phyloP scores from a whole-genome alignment of 2,113 vertebrate species.

The Pseudolaguvia tuberculata region DNA sequence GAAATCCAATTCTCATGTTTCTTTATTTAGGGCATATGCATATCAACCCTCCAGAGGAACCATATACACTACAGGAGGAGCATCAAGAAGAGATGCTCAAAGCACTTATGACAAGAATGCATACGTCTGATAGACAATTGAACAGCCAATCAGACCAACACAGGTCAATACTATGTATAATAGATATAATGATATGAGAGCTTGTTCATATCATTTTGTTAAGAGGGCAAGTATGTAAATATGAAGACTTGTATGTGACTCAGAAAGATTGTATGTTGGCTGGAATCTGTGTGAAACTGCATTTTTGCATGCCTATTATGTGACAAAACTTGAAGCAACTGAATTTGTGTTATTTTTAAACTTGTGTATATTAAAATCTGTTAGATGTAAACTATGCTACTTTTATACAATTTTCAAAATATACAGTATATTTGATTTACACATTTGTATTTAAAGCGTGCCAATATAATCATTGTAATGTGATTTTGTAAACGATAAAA shows the following conservation, averaged over 20 bases:
- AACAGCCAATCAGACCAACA: background rate
- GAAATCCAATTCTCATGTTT: constrained; percentile 10
- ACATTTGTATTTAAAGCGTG: constrained; percentile 11
- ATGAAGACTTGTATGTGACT: constrained; percentile 21
- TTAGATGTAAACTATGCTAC: constrained; percentile 9
- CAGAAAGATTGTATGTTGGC: constrained; percentile 6
- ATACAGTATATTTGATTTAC: background rate
- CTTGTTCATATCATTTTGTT: constrained; percentile 12
- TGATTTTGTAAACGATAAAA: constrained; percentile 11
- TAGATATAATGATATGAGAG: background rate
- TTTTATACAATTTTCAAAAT: constrained; percentile 23
- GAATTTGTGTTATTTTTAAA: background rate
- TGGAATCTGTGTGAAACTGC: background rate
- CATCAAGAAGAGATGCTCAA: constrained; percentile 55
- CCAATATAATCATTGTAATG: background rate
- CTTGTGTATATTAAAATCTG: background rate
- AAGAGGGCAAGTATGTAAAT: constrained; percentile 40
- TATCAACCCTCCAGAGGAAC: constrained; percentile 62
- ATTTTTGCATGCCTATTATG: constrained; percentile 2
- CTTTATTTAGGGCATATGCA: constrained; percentile 53
- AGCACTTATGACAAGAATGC: constrained; percentile 70
- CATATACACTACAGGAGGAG: constrained; percentile 58
- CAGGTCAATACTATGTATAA: constrained; percentile 4
- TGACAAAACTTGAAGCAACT: constrained; percentile 2
- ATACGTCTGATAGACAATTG: constrained; percentile 61